Evolutionary conservation across 2,113 vertebrate species (phyloP).

Genomic region (Pachycephala philippinensis): DNA sequence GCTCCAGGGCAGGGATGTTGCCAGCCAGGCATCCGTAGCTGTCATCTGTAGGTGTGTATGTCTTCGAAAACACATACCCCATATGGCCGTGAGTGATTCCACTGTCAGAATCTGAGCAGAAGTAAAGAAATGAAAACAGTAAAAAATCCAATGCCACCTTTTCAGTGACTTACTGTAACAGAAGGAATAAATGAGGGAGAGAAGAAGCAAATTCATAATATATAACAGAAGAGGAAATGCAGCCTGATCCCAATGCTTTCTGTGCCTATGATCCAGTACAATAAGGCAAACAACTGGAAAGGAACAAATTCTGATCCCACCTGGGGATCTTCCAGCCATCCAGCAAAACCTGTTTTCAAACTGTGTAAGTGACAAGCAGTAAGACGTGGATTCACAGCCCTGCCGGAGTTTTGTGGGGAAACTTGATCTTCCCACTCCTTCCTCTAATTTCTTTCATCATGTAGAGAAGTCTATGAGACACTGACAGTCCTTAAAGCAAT

Average conservation of each 20-base stretch:
- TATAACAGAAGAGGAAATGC: not conserved
- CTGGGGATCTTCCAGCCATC: not conserved
- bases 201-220: not conserved
- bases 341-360: not conserved
- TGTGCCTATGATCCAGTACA: not conserved
- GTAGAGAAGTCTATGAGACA: not conserved
- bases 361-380: not conserved
- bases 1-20: constrained; percentile 93
- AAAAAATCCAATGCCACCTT: not conserved
- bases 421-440: not conserved
- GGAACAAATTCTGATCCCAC: not conserved
- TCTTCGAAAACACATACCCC: constrained; percentile 92
- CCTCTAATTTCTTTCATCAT: not conserved
- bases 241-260: not conserved
- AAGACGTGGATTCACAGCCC: not conserved
- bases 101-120: constrained; percentile 86
- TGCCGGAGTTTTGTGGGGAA: not conserved
- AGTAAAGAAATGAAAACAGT: not conserved
- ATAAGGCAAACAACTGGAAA: not conserved
- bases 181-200: not conserved
- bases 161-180: not conserved
- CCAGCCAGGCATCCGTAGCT: constrained; percentile 91
- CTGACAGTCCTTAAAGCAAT: not conserved
- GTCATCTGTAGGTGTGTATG: constrained; percentile 80
- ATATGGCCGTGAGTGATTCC: constrained; percentile 89